Conservation (phyloP, 2,888 invertebrate species). For the Dolomedes plantarius region DNA sequence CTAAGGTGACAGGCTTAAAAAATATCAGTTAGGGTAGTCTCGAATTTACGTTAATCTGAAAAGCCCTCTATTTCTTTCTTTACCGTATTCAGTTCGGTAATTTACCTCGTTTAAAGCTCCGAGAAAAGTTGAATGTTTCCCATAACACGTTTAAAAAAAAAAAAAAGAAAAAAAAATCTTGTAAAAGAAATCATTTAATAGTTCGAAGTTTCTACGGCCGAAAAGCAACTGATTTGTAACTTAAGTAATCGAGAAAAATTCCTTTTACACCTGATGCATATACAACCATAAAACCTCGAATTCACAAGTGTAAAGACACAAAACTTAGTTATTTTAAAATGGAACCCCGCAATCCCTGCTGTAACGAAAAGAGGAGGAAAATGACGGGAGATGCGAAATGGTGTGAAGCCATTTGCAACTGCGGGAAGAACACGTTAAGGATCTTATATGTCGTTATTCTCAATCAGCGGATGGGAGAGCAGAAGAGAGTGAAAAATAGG, state of each 20-base stretch:
- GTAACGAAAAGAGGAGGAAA: not conserved
- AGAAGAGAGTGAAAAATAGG: not conserved
- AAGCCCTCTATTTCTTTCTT: no score
- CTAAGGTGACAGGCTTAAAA: no score
- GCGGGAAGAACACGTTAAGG: not conserved
- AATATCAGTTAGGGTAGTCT: no score
- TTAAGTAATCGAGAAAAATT: not conserved
- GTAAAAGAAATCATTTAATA: not conserved
- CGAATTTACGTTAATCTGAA: no score
- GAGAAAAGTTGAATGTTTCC: no score
- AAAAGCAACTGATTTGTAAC: no score
- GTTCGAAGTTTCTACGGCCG: not conserved
- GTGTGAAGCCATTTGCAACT: not conserved
- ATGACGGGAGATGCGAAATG: not conserved
- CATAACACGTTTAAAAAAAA: no score
- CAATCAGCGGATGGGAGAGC: not conserved
- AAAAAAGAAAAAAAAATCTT: no score
- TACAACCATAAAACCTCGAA: not conserved
- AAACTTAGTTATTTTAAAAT: not conserved
- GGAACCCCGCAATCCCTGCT: not conserved
- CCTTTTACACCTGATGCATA: not conserved
- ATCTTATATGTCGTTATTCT: not conserved
- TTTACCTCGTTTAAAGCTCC: no score
- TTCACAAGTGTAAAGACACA: constrained; percentile 1
- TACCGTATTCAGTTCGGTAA: no score